phyloP scores from a whole-genome alignment of 1,140 invertebrate genomes.

The Ridgeia piscesae region DNA sequence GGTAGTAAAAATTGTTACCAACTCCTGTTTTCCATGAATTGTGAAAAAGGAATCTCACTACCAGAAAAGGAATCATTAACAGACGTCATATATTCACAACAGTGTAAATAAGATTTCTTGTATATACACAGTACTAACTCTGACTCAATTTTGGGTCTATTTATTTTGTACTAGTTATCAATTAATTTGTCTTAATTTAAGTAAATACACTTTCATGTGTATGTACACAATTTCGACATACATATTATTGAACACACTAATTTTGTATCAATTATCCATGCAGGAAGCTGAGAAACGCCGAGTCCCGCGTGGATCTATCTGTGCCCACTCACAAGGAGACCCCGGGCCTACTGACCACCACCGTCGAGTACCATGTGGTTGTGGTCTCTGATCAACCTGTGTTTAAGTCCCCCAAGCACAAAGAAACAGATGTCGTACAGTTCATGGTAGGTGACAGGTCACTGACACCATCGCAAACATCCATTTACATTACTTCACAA shows the following conservation, averaged over 20 bases:
- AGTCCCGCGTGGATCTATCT: constrained; percentile 43
- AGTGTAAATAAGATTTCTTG: too few relatives aligned
- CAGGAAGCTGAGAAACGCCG: constrained; percentile 47
- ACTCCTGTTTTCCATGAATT: too few relatives aligned
- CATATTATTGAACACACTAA: background rate
- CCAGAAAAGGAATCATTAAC: too few relatives aligned
- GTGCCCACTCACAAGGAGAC: constrained; percentile 41
- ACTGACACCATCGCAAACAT: background rate
- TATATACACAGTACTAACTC: too few relatives aligned
- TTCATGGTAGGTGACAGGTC: constrained; percentile 39
- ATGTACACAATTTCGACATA: too few relatives aligned
- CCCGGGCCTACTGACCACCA: constrained; percentile 37
- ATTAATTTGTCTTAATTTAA: too few relatives aligned
- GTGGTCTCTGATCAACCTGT: constrained; percentile 42
- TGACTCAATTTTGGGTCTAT: too few relatives aligned
- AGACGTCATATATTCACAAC: too few relatives aligned
- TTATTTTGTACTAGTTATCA: too few relatives aligned
- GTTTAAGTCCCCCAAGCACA: constrained; percentile 49
- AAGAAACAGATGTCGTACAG: constrained; percentile 47
- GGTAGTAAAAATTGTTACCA: too few relatives aligned
- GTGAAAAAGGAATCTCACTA: too few relatives aligned
- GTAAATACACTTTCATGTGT: too few relatives aligned
- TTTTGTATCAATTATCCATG: background rate
- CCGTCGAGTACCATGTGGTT: constrained; percentile 44
- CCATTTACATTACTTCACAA: background rate